These are phyloP conservation scores for Galleria mellonella DNA, from an alignment of 1,140 invertebrate genomes.

Conservation along the genomic window DNA sequence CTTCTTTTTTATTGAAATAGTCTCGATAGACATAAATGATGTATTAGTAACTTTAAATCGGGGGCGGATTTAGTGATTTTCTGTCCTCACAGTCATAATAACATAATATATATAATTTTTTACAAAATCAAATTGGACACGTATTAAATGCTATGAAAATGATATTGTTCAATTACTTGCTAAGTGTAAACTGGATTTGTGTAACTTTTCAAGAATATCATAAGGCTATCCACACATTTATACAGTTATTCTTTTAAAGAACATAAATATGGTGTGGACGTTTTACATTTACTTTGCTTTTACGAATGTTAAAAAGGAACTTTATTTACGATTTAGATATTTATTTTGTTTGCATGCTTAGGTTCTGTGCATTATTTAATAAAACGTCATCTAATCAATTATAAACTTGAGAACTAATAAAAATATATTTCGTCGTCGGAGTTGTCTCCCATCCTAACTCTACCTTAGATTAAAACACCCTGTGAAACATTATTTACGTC, in stretches of 20 bases:
- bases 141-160: conserved; percentile 2
- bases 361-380: too few relatives aligned
- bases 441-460: conserved; percentile 49
- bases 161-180: not conserved
- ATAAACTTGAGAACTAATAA: too few relatives aligned
- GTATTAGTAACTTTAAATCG: not conserved
- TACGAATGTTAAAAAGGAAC: too few relatives aligned
- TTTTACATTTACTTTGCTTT: too few relatives aligned
- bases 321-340: too few relatives aligned
- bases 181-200: too few relatives aligned
- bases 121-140: conserved; percentile 2
- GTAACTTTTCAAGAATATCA: too few relatives aligned
- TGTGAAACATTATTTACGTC: conserved; percentile 47
- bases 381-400: too few relatives aligned
- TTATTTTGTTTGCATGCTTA: too few relatives aligned
- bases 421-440: not conserved
- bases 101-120: not conserved
- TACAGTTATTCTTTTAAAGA: too few relatives aligned
- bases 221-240: too few relatives aligned
- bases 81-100: not conserved
- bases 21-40: not conserved
- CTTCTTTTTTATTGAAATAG: not conserved
- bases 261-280: too few relatives aligned
- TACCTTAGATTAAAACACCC: conserved; percentile 70
- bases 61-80: conserved; percentile 2